A percentile compares a stretch with the other conserved stretches of the same genome.
phyloP scores from a whole-genome alignment of 2,797 vertebrate genomes.

The Bradypodion pumilum region DNA sequence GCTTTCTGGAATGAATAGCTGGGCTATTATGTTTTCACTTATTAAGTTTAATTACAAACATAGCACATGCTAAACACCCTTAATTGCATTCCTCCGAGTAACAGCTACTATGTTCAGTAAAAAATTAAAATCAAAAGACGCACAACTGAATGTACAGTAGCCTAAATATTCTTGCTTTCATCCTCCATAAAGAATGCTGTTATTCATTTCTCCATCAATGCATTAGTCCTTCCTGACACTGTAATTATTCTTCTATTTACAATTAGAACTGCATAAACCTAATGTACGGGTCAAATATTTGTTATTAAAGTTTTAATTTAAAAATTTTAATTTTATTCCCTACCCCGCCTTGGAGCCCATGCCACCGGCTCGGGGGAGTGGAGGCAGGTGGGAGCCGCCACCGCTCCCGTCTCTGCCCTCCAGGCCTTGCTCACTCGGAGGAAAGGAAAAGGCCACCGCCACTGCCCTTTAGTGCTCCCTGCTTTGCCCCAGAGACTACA shows the following conservation, averaged over 20 bases:
- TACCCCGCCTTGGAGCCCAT: too few relatives aligned
- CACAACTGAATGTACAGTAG: slow-evolving; percentile 47
- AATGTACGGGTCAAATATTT: neutral
- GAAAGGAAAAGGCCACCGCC: too few relatives aligned
- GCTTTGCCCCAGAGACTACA: too few relatives aligned
- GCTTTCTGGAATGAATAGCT: slow-evolving; percentile 56
- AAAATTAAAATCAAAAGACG: slow-evolving; percentile 59
- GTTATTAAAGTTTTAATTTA: neutral
- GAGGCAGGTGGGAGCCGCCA: too few relatives aligned
- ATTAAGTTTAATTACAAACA: slow-evolving; percentile 55
- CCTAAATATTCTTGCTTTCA: slow-evolving; percentile 24
- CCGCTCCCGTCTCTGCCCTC: too few relatives aligned
- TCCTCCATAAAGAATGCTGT: slow-evolving; percentile 29
- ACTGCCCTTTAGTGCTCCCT: too few relatives aligned
- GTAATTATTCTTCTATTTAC: neutral
- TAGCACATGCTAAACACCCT: slow-evolving; percentile 57
- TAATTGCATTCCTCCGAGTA: slow-evolving; percentile 54
- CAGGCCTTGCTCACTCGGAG: too few relatives aligned
- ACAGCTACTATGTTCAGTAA: slow-evolving; percentile 43
- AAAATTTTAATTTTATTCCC: neutral
- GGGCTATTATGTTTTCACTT: slow-evolving; percentile 47
- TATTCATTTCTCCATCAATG: slow-evolving; percentile 21
- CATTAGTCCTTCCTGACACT: neutral
- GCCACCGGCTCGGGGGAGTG: too few relatives aligned
- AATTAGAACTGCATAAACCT: slow-evolving; percentile 25